Base-by-base conservation (phyloP, 2,888 invertebrate genomes). In the Apamea sordens region DNA sequence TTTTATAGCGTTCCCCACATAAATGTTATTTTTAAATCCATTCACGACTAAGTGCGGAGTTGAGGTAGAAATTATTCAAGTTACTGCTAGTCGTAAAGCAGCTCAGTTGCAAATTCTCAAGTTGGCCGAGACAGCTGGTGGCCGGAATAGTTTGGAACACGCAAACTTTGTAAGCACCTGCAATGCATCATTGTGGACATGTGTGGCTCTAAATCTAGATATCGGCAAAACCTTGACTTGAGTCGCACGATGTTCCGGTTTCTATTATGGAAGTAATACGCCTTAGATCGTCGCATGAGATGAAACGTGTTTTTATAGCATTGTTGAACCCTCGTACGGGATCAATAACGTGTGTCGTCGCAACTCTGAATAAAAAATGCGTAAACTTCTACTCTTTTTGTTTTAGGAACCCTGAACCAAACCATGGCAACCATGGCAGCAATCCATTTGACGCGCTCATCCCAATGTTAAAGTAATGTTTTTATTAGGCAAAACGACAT, bases 171-270 rank as follows among this genome's bases (percentile, higher is more conserved):
- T 89, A 88, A 83, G 86, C 88, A 91, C 89, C 94, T 92, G 95
- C 95, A 95, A 93, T 95, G 95, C 95, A 95, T 95, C 95, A 95
- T 88, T 90, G 90, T 92, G 90, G 79, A 69, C 71, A 74, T 76
- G 36, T 87, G 79, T 76, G 61, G 44, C 47, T 80, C 80, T 79
- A 88, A 84, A 84, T 84, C 73, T 68, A 85, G 79, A 80, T 77
- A 71, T 24, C 47, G 74, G 32, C 41, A 44, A 50, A 68, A 56
- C 56, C 53, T 72, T 41, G n/a, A 76, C 10, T 59, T 53, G 15
- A 41, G 41, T 18, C 24, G 2, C 61, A 56, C 13, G 44, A 79
- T 61, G 53, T 67, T 69, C 56, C 36, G 44, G 68, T 80, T 67
- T 73, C 63, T 64, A 70, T 84, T 80, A 74, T 63, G 41, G 59